Evolutionary conservation across 2,113 vertebrate genomes (phyloP).

Genomic region (Sander vitreus): DNA sequence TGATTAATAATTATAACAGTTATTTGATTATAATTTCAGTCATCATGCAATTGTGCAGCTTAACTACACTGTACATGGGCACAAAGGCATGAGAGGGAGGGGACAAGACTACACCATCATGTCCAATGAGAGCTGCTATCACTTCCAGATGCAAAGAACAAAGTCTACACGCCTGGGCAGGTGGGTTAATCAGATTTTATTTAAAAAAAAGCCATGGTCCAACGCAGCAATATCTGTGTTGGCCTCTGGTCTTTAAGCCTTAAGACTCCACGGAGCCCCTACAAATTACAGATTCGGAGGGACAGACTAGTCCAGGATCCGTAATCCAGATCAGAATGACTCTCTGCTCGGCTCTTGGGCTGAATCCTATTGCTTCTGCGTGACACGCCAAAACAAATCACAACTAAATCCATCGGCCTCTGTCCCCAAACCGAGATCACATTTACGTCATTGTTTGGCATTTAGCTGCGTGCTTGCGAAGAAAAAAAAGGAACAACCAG

Average conservation of each 20-base stretch:
- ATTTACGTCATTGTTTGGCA: conserved; percentile 25
- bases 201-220: conserved; percentile 34
- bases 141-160: conserved; percentile 54
- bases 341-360: conserved; percentile 6
- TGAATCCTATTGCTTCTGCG: conserved; percentile 48
- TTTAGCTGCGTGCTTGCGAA: conserved; percentile 26
- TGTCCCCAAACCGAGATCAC: conserved; percentile 23
- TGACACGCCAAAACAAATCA: conserved; percentile 45
- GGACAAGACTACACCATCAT: conserved; percentile 14
- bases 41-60: neutral
- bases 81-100: conserved; percentile 10
- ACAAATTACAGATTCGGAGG: conserved; percentile 26
- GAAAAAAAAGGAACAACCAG: neutral
- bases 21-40: conserved; percentile 1
- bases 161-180: conserved; percentile 44
- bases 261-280: conserved; percentile 24
- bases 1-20: neutral
- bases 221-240: conserved; percentile 39
- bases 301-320: conserved; percentile 17
- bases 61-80: neutral
- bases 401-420: conserved; percentile 37
- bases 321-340: conserved; percentile 44
- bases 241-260: conserved; percentile 34
- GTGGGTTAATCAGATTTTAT: conserved; percentile 54
- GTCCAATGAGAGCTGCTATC: conserved; percentile 23